Base-by-base conservation (phyloP, 2,888 invertebrate genomes). In the Tachina grossa region DNA sequence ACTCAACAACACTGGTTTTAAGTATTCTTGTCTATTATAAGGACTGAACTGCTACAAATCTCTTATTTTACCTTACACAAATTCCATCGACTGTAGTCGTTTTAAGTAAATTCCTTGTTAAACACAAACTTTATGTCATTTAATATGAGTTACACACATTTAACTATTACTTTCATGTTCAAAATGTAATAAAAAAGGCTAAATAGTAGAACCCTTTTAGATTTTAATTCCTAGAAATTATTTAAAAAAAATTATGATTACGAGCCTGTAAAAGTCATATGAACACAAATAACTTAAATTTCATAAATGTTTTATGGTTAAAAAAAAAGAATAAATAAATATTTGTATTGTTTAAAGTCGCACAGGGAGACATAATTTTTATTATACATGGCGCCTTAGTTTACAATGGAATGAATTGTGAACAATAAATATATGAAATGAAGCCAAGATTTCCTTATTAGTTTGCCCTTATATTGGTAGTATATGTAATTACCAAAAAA, bases 271-370 rank as follows among this genome's bases (percentile, higher is more conserved):
- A 57, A 72, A 65, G 39, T 53, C 51, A 53, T 77, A 65, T 43
- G 16, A 57, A 65, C 10, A 68, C 16, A 47, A 66, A 31, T 78
- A 59, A 68, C 49, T 77, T 59, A 43, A 66, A 77, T 59, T 77
- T 83, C 83, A 83, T 77, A 83, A 83, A 71, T 83, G 68, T 76
- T 76, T 82, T 57, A 80, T 80, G 43, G 19, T 57, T 72, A 39
- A 14, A 9, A 63, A 63, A 31, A 31, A 31, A 31, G 0, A 31
- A 31, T 4, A 31, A 31, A 31, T 31, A 31, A 31, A 31, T 31
- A 31, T 31, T 31, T 31, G 31, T n/a, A 63, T 31, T 74, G 1
- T 61, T 61, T 61, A 31, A 59, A 72, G 31, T 59, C 16, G 5
- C 9, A 61, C 13, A 39, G 31, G 41, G 14, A 31, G 31, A 74